Evolutionary conservation across 2,113 vertebrate species (phyloP).

Genomic region (Rissa tridactyla): DNA sequence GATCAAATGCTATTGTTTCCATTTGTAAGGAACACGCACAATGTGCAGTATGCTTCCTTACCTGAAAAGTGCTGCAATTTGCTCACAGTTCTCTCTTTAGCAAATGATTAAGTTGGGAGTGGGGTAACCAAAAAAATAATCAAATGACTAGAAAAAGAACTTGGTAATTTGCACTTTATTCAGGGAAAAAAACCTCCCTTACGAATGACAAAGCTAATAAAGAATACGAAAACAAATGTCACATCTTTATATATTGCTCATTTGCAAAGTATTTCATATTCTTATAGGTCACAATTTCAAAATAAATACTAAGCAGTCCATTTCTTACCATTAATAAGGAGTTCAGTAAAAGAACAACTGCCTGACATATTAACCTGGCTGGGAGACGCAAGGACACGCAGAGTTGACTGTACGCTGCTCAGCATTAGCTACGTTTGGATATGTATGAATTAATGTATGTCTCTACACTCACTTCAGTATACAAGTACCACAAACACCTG

Average conservation of each 20-base stretch:
- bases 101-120: not conserved
- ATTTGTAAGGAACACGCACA: not conserved
- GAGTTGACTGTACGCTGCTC: not conserved
- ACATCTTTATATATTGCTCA: not conserved
- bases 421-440: not conserved
- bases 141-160: not conserved
- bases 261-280: not conserved
- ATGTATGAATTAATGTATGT: not conserved
- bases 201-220: not conserved
- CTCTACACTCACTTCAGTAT: not conserved
- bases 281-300: not conserved
- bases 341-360: not conserved
- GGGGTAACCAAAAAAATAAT: not conserved
- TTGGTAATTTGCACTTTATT: not conserved
- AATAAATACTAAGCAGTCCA: not conserved
- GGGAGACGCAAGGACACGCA: not conserved
- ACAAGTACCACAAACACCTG: not conserved
- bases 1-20: not conserved
- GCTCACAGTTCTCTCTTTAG: not conserved
- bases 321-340: not conserved
- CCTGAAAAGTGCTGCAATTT: not conserved
- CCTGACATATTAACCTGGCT: not conserved
- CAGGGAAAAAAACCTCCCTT: not conserved
- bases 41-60: fast-evolving
- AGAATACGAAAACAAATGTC: not conserved